Conservation (phyloP, 2,888 invertebrate species). For the Bursaphelenchus okinawaensis region DNA sequence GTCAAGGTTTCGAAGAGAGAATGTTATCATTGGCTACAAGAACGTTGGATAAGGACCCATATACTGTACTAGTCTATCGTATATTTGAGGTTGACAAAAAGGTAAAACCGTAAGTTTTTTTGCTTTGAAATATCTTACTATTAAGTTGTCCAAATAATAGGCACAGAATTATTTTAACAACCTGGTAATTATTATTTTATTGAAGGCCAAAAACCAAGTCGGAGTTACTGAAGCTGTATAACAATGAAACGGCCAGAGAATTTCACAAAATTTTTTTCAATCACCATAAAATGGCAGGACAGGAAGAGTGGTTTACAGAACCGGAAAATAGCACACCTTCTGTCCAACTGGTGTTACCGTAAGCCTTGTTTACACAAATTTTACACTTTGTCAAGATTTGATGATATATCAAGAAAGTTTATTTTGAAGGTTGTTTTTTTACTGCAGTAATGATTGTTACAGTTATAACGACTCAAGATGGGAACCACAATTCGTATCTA, state of each 20-base stretch:
- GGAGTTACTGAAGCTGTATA: conserved; percentile 16
- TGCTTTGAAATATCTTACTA: not conserved
- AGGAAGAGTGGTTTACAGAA: conserved; percentile 26
- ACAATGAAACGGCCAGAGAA: conserved; percentile 18
- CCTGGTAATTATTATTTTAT: not conserved
- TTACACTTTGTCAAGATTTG: too few species aligned
- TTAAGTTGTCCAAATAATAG: not conserved
- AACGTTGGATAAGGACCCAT: conserved; percentile 18
- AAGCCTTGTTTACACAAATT: too few species aligned
- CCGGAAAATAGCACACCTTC: too few species aligned
- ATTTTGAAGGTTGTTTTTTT: too few species aligned
- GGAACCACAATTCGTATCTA: conserved; percentile 31
- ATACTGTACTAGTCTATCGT: conserved; percentile 28
- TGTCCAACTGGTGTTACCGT: too few species aligned
- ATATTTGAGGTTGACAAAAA: conserved; percentile 27
- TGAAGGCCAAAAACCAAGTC: conserved; percentile 18
- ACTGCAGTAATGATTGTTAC: too few species aligned
- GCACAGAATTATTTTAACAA: too few species aligned
- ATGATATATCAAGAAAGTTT: too few species aligned
- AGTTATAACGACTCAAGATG: conserved; percentile 24
- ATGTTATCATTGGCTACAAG: conserved; percentile 18
- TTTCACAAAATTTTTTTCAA: conserved; percentile 27
- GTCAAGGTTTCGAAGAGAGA: conserved; percentile 19
- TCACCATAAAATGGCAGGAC: conserved; percentile 22
- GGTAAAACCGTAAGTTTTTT: conserved; percentile 2